Base-by-base conservation (phyloP, 2,797 vertebrate species). In the Mus caroli region DNA sequence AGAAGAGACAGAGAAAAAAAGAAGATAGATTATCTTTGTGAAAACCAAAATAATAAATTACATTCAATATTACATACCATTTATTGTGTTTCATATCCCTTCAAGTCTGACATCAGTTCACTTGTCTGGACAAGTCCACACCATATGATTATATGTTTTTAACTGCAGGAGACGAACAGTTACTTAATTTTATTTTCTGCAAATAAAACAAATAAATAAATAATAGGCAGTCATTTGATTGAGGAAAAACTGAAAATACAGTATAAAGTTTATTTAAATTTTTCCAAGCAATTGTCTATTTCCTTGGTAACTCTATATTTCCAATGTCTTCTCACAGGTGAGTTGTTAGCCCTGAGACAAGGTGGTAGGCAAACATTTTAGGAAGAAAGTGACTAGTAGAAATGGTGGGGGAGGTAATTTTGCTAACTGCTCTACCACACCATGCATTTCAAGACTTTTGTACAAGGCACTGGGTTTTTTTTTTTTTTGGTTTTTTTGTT, bases 381-480 rank as follows among this genome's bases (percentile, higher is more conserved):
- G 60, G 46, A 78, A 56, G 50, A 92, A 91, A 79, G 62, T 67
- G 78, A 88, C 24, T n/a, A 58, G 34, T 50, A 95, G 78, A 69
- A 24, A 56, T 56, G 22, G 3, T 3, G 43, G 43, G 43, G 43
- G 43, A 3, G 43, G 43, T 46, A n/a, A 46, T 64, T 69, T 92
- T 92, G 83, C 46, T 60, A 46, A 62, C 58, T 43, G n/a, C 24
- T 50, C 60, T 91, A 60, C 15, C 78, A 85, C 60, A 71, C 50
- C 37, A 88, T 69, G n/a, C 37, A 90, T 93, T 94, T 92, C 46
- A 95, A 83, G 93, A 95, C 92, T 93, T 97, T 92, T 54, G 77
- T 92, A 85, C 82, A 58, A 87, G 83, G 50, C 90, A 64, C 82
- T 75, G 9, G 96, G 90, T 93, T 96, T 46, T 50, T 50, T 50